Evolutionary conservation across 2,888 invertebrate species (phyloP).

Genomic region (Andrena bucephala): DNA sequence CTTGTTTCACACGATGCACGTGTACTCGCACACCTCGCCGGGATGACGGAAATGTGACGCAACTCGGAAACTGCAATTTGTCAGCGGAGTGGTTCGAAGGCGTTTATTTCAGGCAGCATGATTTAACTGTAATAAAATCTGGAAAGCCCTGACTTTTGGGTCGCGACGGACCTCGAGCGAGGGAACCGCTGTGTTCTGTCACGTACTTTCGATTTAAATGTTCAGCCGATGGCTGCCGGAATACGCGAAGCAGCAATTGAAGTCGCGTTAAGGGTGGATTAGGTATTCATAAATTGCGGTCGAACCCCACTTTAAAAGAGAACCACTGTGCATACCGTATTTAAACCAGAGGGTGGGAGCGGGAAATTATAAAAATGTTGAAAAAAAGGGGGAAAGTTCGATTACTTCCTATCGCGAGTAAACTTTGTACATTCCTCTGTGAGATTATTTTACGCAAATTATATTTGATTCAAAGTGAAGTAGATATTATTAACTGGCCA

Average conservation of each 20-base stretch:
- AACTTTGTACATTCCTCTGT: no score
- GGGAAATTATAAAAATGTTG: neutral
- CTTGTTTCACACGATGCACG: neutral
- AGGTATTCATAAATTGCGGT: slow-evolving; percentile 7
- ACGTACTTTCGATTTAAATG: slow-evolving; percentile 7
- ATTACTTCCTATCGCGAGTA: neutral
- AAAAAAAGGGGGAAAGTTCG: neutral
- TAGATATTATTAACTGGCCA: neutral
- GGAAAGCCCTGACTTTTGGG: neutral
- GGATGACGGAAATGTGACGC: slow-evolving; percentile 8
- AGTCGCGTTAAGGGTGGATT: slow-evolving; percentile 1
- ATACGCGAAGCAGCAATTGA: slow-evolving; percentile 9
- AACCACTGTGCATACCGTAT: neutral
- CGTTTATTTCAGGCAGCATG: slow-evolving; percentile 8
- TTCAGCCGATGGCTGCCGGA: slow-evolving; percentile 6
- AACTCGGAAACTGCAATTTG: slow-evolving; percentile 1
- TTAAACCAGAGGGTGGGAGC: neutral
- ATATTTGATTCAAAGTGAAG: neutral
- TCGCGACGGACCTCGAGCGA: neutral
- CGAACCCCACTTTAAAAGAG: neutral
- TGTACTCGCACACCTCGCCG: neutral
- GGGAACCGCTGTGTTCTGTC: neutral
- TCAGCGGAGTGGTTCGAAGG: slow-evolving; percentile 9
- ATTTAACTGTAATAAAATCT: slow-evolving; percentile 3
- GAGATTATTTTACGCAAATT: neutral